Conservation (phyloP, 2,113 vertebrate species). For the Cynopterus brachyotis region DNA sequence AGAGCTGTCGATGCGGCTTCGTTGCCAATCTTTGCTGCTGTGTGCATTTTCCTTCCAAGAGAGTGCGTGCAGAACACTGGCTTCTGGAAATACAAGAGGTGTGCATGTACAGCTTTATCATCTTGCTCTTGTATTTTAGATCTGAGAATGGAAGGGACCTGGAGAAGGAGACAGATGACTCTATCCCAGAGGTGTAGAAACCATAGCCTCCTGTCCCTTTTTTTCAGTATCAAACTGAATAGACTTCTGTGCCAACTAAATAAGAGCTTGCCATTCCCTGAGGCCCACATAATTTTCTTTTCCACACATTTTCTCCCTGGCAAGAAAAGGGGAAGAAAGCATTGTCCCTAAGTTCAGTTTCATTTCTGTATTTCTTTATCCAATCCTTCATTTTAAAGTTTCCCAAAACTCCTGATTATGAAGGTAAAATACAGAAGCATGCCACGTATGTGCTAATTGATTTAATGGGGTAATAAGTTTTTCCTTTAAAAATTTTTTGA, state of each 20-base stretch:
- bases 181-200: not conserved
- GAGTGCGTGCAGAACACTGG: not conserved
- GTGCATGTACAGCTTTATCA: rapidly evolving
- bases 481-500: not conserved
- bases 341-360: conserved; percentile 3
- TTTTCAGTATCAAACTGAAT: conserved; percentile 26
- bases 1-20: not conserved
- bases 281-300: conserved; percentile 59
- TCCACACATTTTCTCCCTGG: conserved; percentile 47
- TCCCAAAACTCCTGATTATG: not conserved
- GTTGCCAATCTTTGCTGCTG: not conserved
- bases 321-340: conserved; percentile 46
- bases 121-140: not conserved
- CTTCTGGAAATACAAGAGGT: not conserved
- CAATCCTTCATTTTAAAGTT: not conserved
- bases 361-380: conserved; percentile 36
- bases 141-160: not conserved
- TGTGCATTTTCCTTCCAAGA: not conserved
- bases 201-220: not conserved
- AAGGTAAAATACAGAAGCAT: not conserved
- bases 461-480: not conserved
- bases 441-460: not conserved
- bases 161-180: not conserved
- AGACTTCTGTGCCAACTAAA: conserved; percentile 32
- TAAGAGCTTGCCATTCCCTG: conserved; percentile 45